Conservation (phyloP, 1,140 invertebrate genomes). For the Cotesia typhae region DNA sequence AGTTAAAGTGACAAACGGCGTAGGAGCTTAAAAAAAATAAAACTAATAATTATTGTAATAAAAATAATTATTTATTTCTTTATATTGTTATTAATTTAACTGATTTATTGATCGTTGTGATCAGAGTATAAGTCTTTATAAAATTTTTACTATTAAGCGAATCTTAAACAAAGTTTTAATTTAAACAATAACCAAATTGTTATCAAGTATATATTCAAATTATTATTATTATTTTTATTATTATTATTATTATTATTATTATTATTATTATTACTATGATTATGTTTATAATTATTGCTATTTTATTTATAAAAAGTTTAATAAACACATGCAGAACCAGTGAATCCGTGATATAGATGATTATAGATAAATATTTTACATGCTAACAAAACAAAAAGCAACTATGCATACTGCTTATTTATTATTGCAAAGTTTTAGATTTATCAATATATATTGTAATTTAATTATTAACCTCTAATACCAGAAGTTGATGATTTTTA, state of each 20-base stretch:
- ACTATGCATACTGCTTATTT: conserved; percentile 56
- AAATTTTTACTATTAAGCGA: background rate
- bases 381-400: conserved; percentile 30
- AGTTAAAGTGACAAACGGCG: too few species aligned
- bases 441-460: conserved; percentile 21
- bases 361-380: conserved; percentile 39
- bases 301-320: conserved; percentile 1
- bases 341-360: conserved; percentile 57
- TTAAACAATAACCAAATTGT: conserved; percentile 40
- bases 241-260: conserved; percentile 26
- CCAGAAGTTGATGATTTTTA: background rate
- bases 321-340: conserved; percentile 51
- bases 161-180: conserved; percentile 26
- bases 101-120: too few species aligned
- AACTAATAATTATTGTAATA: background rate
- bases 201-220: background rate
- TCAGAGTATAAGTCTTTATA: background rate
- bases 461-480: conserved; percentile 51
- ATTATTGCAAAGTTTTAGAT: conserved; percentile 47
- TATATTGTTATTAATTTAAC: background rate
- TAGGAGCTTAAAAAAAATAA: too few species aligned
- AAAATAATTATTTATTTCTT: background rate
- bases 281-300: conserved; percentile 28
- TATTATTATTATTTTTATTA: conserved; percentile 28
- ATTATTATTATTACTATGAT: conserved; percentile 24